Base-by-base conservation (phyloP, 1,140 invertebrate species). In the Drosophila ananassae region DNA sequence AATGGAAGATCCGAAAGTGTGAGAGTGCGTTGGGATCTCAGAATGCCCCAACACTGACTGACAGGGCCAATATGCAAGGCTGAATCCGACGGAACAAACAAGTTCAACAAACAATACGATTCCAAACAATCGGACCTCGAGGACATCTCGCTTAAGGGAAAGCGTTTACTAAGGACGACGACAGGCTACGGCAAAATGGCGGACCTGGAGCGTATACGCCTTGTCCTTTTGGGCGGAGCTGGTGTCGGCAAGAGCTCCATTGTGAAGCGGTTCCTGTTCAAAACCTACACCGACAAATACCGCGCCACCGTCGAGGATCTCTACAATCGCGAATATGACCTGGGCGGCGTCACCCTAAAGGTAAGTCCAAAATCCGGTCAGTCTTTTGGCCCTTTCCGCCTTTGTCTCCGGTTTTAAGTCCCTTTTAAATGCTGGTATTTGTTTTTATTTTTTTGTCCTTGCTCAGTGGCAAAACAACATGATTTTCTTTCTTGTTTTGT, bases 261-360 rank as follows among this genome's bases (percentile, higher is more conserved):
- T 77, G 94, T 98, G 39, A 96, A 96, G 77, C 93, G 97, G 52
- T 96, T 98, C 83, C 94, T 98, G n/a, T 96, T 95, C 87, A 96
- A 97, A 85, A 95, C 95, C 7, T 98, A 96, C 90, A 94, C 93
- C 10, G 96, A 97, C 74, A 96, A 96, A 79, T 98, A 98, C 90
- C 94, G 95, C 73, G 95, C 96, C 66, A 98, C 97, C 1, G 96
- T 98, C 2, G 97, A 98, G 90, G 97, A 98, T 91, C 93, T 98
- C 2, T 97, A 97, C 90, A 97, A 95, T 80, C 93, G 96, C 51
- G 96, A 98, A 92, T 98, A 96, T 89, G 95, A 97, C 73, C 93
- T 98, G 30, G 94, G 95, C 9, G 94, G 94, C 32, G 94, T 95
- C 66, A 96, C 95, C 3, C 92, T 97, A 8, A 97, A 97, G 93